Evolutionary conservation across 2,113 vertebrate species (phyloP).

Genomic region (Eublepharis macularius): DNA sequence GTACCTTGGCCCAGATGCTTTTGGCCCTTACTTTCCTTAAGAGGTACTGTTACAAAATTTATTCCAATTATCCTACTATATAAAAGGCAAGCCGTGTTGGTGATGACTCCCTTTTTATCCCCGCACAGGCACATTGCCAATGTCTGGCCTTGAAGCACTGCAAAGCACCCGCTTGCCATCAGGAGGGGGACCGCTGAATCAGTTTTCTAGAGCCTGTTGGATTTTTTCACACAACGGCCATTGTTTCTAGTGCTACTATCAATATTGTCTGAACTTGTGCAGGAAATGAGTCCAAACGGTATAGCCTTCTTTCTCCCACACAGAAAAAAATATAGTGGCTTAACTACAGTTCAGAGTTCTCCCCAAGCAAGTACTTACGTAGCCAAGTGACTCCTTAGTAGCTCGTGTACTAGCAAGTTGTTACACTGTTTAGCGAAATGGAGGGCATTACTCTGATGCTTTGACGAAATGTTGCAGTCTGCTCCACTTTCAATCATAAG

Average conservation of each 20-base stretch:
- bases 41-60: too few species aligned
- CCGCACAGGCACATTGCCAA: too few species aligned
- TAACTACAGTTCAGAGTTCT: neutral
- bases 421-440: conserved; percentile 92
- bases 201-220: too few species aligned
- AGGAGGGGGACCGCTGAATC: too few species aligned
- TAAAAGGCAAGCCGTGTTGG: too few species aligned
- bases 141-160: too few species aligned
- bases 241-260: too few species aligned
- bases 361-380: conserved; percentile 80
- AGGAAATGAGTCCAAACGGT: neutral
- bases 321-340: neutral
- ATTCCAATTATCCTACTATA: too few species aligned
- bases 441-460: conserved; percentile 90
- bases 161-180: too few species aligned
- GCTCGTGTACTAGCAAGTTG: conserved; percentile 85
- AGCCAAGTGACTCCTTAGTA: conserved; percentile 88
- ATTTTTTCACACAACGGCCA: too few species aligned
- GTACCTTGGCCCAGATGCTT: neutral
- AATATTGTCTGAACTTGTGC: neutral
- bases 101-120: too few species aligned
- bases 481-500: conserved; percentile 94
- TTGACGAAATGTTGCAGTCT: conserved; percentile 93
- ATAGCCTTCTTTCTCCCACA: neutral
- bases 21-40: neutral